A percentile compares a stretch with the other conserved stretches of the same genome.
These are phyloP conservation scores for Atrina japonica DNA, from an alignment of 2,888 invertebrate species.

Conservation along the genomic window DNA sequence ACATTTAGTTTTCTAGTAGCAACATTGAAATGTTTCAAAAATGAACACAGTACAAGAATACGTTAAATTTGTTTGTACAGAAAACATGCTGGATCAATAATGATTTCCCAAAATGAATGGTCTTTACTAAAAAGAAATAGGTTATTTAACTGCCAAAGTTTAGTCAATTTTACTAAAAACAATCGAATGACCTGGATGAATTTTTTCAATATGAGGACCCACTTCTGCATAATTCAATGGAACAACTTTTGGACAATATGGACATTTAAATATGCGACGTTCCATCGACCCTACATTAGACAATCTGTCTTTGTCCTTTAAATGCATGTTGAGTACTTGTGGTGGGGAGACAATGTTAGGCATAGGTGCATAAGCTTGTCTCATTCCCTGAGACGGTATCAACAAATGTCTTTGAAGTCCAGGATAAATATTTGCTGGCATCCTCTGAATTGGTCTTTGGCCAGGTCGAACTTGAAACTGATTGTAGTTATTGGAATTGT, in stretches of 20 bases:
- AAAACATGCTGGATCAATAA: too few relatives aligned
- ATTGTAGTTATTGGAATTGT: slow-evolving; percentile 9
- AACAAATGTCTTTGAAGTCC: slow-evolving; percentile 2
- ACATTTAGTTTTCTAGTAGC: too few relatives aligned
- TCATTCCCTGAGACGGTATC: background rate
- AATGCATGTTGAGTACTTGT: background rate
- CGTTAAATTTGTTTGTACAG: too few relatives aligned
- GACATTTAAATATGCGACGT: slow-evolving; percentile 54
- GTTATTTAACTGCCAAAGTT: too few relatives aligned
- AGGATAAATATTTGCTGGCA: slow-evolving; percentile 22
- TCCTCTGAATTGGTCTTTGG: slow-evolving; percentile 5
- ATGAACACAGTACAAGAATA: too few relatives aligned
- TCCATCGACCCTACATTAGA: slow-evolving; percentile 4
- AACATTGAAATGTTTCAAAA: too few relatives aligned
- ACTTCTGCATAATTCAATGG: slow-evolving; percentile 60
- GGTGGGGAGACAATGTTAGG: slow-evolving; percentile 6
- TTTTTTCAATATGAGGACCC: slow-evolving; percentile 66
- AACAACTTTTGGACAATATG: slow-evolving; percentile 57
- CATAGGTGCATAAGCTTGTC: slow-evolving; percentile 1
- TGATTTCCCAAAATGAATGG: too few relatives aligned
- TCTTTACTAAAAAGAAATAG: too few relatives aligned
- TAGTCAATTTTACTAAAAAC: slow-evolving; percentile 42
- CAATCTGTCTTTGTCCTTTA: too few relatives aligned
- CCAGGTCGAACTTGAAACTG: slow-evolving; percentile 25
- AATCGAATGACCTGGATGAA: slow-evolving; percentile 63